Conservation (phyloP, 2,888 invertebrate genomes). For the Drosophila hamatofila region DNA sequence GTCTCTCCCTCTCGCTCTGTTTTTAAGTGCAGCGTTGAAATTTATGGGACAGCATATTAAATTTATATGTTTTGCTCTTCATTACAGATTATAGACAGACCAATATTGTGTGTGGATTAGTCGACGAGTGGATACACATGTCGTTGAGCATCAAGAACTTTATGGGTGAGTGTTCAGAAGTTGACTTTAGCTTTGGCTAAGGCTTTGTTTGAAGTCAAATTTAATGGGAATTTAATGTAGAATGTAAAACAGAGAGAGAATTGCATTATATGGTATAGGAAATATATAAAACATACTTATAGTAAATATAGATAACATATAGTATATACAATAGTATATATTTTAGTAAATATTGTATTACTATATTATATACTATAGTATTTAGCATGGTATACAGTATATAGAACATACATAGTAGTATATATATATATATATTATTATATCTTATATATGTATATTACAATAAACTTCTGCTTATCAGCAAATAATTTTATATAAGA, state of each 20-base stretch:
- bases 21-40: constrained; percentile 74
- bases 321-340: no score
- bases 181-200: not conserved
- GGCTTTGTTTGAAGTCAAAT: not conserved
- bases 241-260: not conserved
- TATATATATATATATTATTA: no score
- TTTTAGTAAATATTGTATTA: no score
- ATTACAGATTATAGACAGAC: constrained; percentile 64
- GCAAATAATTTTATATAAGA: no score
- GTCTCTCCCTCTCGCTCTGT: constrained; percentile 27
- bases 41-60: constrained; percentile 78
- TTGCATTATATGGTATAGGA: not conserved
- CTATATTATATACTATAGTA: no score
- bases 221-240: not conserved
- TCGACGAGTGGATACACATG: constrained; percentile 63
- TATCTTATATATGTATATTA: no score
- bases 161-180: constrained; percentile 44
- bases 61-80: constrained; percentile 72
- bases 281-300: no score
- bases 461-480: no score
- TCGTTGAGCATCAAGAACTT: constrained; percentile 22
- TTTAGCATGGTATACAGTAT: no score
- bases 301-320: no score
- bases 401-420: no score
- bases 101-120: constrained; percentile 52